phyloP scores from a whole-genome alignment of 2,113 vertebrate species.

The Atherinomorus stipes region DNA sequence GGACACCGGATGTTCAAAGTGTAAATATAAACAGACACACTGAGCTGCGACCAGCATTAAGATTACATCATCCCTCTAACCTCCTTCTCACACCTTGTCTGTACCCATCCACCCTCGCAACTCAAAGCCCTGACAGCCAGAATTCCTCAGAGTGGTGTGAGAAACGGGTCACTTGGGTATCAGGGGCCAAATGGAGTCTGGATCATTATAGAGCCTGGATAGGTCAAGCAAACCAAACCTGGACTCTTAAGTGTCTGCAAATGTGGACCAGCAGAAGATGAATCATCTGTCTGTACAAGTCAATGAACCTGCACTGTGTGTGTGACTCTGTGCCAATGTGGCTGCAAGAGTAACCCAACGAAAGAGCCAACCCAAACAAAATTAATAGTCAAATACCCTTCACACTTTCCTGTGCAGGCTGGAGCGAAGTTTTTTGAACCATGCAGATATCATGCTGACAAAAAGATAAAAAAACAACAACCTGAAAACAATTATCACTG shows the following conservation, averaged over 20 bases:
- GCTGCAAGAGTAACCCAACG: slow-evolving; percentile 28
- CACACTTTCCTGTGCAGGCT: slow-evolving; percentile 38
- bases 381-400: slow-evolving; percentile 48
- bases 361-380: slow-evolving; percentile 59
- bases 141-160: slow-evolving; percentile 78
- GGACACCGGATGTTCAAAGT: slow-evolving; percentile 19
- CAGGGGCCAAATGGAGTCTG: slow-evolving; percentile 68
- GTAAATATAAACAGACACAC: slow-evolving; percentile 36
- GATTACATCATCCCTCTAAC: slow-evolving; percentile 62
- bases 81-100: slow-evolving; percentile 64
- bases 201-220: slow-evolving; percentile 11
- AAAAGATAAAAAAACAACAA: slow-evolving; percentile 1
- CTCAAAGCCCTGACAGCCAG: slow-evolving; percentile 23
- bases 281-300: slow-evolving; percentile 30
- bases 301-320: slow-evolving; percentile 29
- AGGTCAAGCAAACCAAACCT: slow-evolving; percentile 14
- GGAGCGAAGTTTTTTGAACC: slow-evolving; percentile 29
- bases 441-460: slow-evolving; percentile 8
- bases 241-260: background rate
- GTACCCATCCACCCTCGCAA: slow-evolving; percentile 35
- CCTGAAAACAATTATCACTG: background rate
- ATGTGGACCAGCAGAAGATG: slow-evolving; percentile 30
- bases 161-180: slow-evolving; percentile 70
- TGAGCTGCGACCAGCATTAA: slow-evolving; percentile 14
- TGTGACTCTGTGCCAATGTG: slow-evolving; percentile 15